Base-by-base conservation (phyloP, 2,113 vertebrate species). In the Sinosuthora webbiana region DNA sequence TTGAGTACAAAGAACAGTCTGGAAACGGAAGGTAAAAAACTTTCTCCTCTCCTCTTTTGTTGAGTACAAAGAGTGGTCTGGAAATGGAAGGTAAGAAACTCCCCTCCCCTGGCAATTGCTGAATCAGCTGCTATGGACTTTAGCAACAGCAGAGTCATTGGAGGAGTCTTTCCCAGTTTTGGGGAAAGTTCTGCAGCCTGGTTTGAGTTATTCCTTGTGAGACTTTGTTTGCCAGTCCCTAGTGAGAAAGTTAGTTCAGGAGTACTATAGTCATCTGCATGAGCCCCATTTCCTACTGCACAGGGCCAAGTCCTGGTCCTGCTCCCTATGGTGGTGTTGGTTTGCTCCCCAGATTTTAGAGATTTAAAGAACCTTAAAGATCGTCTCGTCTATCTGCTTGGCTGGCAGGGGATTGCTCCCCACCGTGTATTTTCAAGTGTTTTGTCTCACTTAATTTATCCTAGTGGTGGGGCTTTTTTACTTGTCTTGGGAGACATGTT, bases 211-310 rank as follows among this genome's bases (percentile, higher is more conserved):
- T 20, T 13, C 13, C 12, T 86, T 55, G 25, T 28, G 28, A 4
- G 5, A 2, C 12, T 49, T 47, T 59, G 4, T 30, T 30, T 71
- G 42, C 6, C 22, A 19, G 44, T 18, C 5, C 37, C 28, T 71
- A 67, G 28, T 0, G 0, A 73, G 39, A 0, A 3, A 25, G 3
- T 2, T 35, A 14, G 19, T n/a, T 63, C 55, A 70, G 79, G 50
- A n/a, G 15, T 53, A 21, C 27, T 19, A 22, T 21, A 42, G 21
- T 28, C 4, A 19, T 10, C 41, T 21, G 23, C 10, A 35, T 13
- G 44, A 53, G 9, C n/a, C 16, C 13, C 49, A 18, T 0, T 33
- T 1, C 0, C 16, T 35, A 55, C 22, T 55, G 42, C 0, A 1
- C 1, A 5, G 42, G 21, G 53, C 12, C 31, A 33, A 56, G 31